phyloP scores from a whole-genome alignment of 2,113 vertebrate genomes.

The Coptodon bakossiorum region DNA sequence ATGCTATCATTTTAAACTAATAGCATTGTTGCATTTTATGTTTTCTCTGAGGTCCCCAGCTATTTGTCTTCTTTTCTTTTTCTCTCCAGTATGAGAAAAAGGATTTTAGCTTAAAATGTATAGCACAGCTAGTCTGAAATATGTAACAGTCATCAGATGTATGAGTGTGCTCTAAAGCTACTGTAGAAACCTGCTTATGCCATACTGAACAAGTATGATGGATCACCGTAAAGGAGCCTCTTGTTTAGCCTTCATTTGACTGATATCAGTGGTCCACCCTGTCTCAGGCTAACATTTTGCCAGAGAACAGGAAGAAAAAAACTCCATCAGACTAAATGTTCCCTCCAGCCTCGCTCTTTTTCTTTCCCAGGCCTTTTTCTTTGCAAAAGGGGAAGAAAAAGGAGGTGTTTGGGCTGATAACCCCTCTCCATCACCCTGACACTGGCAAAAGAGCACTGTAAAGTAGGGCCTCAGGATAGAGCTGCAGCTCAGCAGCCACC shows the following conservation, averaged over 20 bases:
- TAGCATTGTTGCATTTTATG: background rate
- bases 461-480: slow-evolving; percentile 1
- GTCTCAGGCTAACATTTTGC: background rate
- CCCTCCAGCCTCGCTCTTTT: background rate
- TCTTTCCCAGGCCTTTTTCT: slow-evolving; percentile 32
- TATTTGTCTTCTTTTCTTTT: background rate
- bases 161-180: background rate
- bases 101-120: background rate
- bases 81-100: background rate
- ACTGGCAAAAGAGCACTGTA: background rate
- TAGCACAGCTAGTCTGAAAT: background rate
- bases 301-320: background rate
- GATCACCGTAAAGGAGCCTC: background rate
- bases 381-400: slow-evolving; percentile 10
- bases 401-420: slow-evolving; percentile 50
- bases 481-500: background rate
- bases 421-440: slow-evolving; percentile 56
- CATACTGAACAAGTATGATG: background rate
- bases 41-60: background rate
- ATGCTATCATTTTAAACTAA: background rate
- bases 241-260: background rate
- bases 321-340: background rate
- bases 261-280: background rate
- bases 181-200: background rate
- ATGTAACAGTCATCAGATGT: slow-evolving; percentile 1